Percentiles rank a stretch among this genome's conserved stretches.
phyloP scores from a whole-genome alignment of 2,797 vertebrate genomes.

The Sciurus vulgaris region DNA sequence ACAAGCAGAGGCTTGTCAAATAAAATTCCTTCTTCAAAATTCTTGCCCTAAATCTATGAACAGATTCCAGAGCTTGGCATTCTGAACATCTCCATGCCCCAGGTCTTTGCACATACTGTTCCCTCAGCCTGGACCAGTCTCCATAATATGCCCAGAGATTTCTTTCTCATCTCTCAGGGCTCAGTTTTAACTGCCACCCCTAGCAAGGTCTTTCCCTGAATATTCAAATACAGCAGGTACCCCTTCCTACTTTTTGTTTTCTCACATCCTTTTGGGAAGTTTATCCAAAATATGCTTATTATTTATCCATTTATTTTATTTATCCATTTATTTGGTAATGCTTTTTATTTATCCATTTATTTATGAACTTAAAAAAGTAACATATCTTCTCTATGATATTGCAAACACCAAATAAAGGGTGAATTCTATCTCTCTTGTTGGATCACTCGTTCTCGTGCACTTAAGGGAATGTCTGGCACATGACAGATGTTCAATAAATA shows the following conservation, averaged over 20 bases:
- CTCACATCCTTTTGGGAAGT: not conserved
- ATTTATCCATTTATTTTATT: constrained; percentile 25
- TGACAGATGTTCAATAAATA: not conserved
- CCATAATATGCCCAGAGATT: not conserved
- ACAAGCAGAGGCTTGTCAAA: not conserved
- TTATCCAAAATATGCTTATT: not conserved
- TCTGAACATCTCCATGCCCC: accelerated
- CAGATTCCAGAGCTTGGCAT: not conserved
- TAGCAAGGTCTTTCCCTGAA: not conserved
- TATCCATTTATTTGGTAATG: constrained; percentile 1
- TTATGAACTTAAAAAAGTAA: not conserved
- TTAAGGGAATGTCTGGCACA: not conserved
- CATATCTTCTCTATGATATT: not conserved
- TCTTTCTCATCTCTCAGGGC: not conserved
- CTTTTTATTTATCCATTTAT: constrained; percentile 1
- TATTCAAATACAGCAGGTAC: not conserved
- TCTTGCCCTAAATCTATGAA: not conserved
- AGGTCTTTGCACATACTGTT: not conserved
- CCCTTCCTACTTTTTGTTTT: not conserved
- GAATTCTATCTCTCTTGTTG: not conserved
- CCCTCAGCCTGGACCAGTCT: not conserved
- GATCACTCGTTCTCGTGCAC: not conserved
- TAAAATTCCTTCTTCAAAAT: not conserved
- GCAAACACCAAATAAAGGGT: not conserved
- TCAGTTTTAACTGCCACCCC: not conserved